Percentiles rank a stretch among this genome's conserved stretches.
These are phyloP conservation scores for Trissolcus japonicus DNA, from an alignment of 2,888 invertebrate genomes.

Conservation along the genomic window DNA sequence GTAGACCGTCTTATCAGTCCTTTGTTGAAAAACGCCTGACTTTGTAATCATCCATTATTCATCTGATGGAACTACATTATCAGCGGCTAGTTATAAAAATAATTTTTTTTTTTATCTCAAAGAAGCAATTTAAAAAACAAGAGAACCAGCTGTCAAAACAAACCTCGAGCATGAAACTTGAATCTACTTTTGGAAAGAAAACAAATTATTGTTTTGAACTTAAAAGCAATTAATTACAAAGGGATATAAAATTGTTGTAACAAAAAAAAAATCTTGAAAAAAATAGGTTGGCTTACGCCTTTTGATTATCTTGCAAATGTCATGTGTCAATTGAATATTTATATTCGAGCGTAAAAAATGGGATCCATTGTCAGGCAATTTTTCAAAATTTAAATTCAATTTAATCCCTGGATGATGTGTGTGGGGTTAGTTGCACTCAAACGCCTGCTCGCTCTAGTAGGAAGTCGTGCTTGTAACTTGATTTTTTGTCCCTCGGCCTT, in stretches of 20 bases:
- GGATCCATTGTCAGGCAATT: conserved; percentile 36
- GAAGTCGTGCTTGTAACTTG: conserved; percentile 28
- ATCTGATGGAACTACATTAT: conserved; percentile 25
- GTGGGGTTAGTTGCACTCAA: conserved; percentile 22
- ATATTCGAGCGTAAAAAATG: conserved; percentile 26
- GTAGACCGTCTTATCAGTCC: conserved; percentile 46
- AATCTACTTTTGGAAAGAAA: too few relatives aligned
- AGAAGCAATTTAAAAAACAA: too few relatives aligned
- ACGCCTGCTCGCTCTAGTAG: conserved; percentile 18
- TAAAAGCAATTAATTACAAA: too few relatives aligned
- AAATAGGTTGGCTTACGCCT: neutral
- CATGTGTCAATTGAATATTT: conserved; percentile 15
- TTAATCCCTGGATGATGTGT: conserved; percentile 14
- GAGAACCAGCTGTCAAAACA: too few relatives aligned
- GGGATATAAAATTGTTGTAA: neutral
- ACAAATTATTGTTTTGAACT: too few relatives aligned
- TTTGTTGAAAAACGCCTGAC: conserved; percentile 44
- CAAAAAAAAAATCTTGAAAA: neutral
- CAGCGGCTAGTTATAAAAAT: conserved; percentile 2
- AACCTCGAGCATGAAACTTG: too few relatives aligned
- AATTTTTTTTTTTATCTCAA: too few relatives aligned
- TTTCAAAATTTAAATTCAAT: conserved; percentile 50
- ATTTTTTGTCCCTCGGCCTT: conserved; percentile 41
- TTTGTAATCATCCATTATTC: conserved; percentile 49
- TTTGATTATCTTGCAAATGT: conserved; percentile 6